phyloP scores from a whole-genome alignment of 2,888 invertebrate species.

The Nesidiocoris tenuis region DNA sequence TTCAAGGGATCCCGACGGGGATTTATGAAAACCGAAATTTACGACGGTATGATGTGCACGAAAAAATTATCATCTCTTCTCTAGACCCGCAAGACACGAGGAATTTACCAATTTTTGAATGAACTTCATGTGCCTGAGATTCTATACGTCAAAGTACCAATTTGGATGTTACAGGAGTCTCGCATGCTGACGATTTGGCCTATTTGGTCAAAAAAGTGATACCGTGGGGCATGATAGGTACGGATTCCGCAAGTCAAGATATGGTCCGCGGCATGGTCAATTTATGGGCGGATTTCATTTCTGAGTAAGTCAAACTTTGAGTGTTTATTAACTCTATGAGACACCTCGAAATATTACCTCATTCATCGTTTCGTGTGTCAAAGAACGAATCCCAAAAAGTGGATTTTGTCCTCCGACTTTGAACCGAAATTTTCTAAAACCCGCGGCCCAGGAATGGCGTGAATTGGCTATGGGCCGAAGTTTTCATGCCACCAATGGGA shows the following conservation, averaged over 20 bases:
- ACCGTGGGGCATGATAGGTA: conserved; percentile 17
- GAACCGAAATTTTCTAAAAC: no score
- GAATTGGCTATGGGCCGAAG: no score
- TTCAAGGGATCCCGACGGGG: conserved; percentile 51
- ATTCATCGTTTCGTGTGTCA: no score
- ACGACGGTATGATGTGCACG: conserved; percentile 6
- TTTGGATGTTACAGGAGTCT: conserved; percentile 28
- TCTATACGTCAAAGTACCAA: no score
- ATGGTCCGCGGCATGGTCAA: conserved; percentile 25
- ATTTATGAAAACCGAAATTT: conserved; percentile 20
- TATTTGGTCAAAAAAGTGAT: conserved; percentile 30
- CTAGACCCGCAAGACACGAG: not conserved
- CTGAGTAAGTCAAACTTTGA: conserved; percentile 27
- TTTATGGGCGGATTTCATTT: conserved; percentile 36
- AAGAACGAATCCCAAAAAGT: no score
- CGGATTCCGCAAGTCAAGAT: conserved; percentile 9
- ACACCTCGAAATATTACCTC: no score
- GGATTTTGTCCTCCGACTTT: no score
- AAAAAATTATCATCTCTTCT: no score
- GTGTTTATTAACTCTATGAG: no score
- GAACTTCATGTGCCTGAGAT: not conserved
- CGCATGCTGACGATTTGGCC: conserved; percentile 45
- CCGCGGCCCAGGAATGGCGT: no score
- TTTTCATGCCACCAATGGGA: no score
- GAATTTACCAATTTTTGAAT: not conserved